Evolutionary conservation across 37 sponge, comb jelly and placozoan species (phyloP), one percentile per base, ranked within the genome.

Genomic region (Cladorhizidae sp.): DNA sequence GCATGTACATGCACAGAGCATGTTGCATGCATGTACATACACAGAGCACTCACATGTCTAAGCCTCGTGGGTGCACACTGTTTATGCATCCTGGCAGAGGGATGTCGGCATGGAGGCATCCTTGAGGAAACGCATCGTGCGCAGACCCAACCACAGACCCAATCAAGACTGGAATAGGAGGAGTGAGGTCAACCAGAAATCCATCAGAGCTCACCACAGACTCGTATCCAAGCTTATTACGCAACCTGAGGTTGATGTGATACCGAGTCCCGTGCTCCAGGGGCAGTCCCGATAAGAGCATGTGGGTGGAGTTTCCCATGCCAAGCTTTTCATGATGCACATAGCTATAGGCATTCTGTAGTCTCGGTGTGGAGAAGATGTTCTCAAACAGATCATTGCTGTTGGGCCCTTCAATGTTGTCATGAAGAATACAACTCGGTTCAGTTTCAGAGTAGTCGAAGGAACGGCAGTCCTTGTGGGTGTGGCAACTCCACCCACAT

Each of bases 241-340:
- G 64, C 72, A 95, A 43, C 9, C 81, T 57, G 57, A 89, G 9
- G 45, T 92, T 92, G 67, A 95, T 65, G 42, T 78, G 89, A 64
- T 92, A 95, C 14, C 64, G 37, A 0, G 58, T 33, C 31, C 84
- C 76, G 64, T 87, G 88, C 18, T 67, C 58, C 3, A 94, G 43
- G 6, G 41, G 28, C 17, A 94, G 78, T 15, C 45, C 54, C 25
- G 79, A 39, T 32, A 81, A 87, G 2, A 40, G 70, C 26, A 81
- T 41, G 0, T 61, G 22, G 6, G 80, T 81, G 1, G 79, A 77
- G 74, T 86, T 87, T 12, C 94, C 91, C 2, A 77, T 71, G 0
- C 93, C 93, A n/a, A 92, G 81, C 64, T 76, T 87, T 45, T 92
- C 93, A 63, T 85, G 87, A 57, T 92, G 93, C 26, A 56, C 20